A percentile compares a stretch with the other conserved stretches of the same genome.
Evolutionary conservation across 2,797 vertebrate species (phyloP).

Genomic region (Emydoidea blandingii): DNA sequence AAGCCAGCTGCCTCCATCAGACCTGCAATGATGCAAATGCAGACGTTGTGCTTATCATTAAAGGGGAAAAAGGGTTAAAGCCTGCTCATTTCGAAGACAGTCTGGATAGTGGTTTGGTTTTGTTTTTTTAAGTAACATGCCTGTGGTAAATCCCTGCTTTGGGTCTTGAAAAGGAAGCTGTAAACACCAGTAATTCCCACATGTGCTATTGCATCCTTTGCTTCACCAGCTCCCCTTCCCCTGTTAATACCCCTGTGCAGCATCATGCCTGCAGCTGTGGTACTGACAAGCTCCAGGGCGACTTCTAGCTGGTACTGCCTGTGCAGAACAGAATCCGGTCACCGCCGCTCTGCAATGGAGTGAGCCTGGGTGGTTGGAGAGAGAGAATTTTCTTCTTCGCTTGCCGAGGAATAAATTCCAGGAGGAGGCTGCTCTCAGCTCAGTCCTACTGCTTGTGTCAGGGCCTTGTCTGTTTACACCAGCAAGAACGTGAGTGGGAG

Average conservation of each 20-base stretch:
- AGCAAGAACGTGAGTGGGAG: background rate
- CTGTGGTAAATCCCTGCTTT: background rate
- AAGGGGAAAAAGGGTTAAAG: background rate
- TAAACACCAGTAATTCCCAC: background rate
- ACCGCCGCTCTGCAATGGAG: background rate
- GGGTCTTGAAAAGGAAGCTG: background rate
- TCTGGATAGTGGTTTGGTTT: accelerated
- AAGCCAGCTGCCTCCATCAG: background rate
- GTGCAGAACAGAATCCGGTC: background rate
- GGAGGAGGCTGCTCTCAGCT: background rate
- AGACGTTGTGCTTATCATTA: background rate
- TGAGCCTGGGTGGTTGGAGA: accelerated
- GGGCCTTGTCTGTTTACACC: background rate
- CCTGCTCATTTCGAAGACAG: no score
- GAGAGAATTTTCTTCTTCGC: background rate
- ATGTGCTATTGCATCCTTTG: no score
- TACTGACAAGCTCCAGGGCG: background rate
- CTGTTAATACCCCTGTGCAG: background rate
- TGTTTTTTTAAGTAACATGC: background rate
- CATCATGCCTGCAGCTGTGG: background rate
- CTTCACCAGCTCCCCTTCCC: no score
- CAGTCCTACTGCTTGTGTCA: accelerated
- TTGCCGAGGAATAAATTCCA: background rate
- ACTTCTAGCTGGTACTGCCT: no score
- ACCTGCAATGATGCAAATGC: background rate